phyloP scores from a whole-genome alignment of 1,140 invertebrate species.

The Sycobia sp. region DNA sequence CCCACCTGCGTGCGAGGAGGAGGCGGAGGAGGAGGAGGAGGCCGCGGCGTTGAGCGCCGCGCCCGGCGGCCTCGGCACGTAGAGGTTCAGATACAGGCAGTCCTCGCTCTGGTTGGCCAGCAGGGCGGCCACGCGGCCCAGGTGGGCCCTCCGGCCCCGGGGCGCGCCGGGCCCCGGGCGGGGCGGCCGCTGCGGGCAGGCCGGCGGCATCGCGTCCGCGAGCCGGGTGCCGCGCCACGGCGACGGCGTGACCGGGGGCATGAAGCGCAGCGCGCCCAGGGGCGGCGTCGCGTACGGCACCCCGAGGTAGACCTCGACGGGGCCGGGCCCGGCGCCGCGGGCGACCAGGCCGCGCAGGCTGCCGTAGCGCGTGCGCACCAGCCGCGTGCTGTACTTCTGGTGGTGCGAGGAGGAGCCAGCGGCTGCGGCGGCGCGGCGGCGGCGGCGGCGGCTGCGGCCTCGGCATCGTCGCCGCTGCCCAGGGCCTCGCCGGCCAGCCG shows the following conservation, averaged over 20 bases:
- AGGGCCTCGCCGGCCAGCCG: neutral
- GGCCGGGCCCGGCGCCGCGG: slow-evolving; percentile 63
- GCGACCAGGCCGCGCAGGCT: slow-evolving; percentile 82
- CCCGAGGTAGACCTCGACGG: slow-evolving; percentile 91
- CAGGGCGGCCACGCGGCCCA: slow-evolving; percentile 80
- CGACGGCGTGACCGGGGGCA: slow-evolving; percentile 91
- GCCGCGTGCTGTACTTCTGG: slow-evolving; percentile 78
- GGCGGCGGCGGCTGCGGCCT: too few relatives aligned
- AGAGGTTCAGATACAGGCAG: slow-evolving; percentile 96
- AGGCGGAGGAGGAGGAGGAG: neutral
- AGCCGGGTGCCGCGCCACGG: slow-evolving; percentile 82
- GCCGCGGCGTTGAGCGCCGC: neutral
- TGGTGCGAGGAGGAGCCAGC: slow-evolving; percentile 53
- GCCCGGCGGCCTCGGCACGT: slow-evolving; percentile 76
- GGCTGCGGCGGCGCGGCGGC: neutral
- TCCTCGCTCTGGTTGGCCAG: slow-evolving; percentile 93
- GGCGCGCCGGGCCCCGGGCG: slow-evolving; percentile 79
- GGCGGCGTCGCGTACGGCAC: slow-evolving; percentile 90
- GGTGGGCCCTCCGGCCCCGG: slow-evolving; percentile 76
- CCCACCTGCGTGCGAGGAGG: neutral
- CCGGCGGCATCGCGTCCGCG: slow-evolving; percentile 81
- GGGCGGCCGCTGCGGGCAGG: slow-evolving; percentile 87
- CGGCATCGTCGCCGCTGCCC: too few relatives aligned
- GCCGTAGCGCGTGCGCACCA: slow-evolving; percentile 87
- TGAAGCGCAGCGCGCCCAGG: slow-evolving; percentile 79